Evolutionary conservation across 1,140 invertebrate genomes (phyloP).

Genomic region (Pteromalus puparum): DNA sequence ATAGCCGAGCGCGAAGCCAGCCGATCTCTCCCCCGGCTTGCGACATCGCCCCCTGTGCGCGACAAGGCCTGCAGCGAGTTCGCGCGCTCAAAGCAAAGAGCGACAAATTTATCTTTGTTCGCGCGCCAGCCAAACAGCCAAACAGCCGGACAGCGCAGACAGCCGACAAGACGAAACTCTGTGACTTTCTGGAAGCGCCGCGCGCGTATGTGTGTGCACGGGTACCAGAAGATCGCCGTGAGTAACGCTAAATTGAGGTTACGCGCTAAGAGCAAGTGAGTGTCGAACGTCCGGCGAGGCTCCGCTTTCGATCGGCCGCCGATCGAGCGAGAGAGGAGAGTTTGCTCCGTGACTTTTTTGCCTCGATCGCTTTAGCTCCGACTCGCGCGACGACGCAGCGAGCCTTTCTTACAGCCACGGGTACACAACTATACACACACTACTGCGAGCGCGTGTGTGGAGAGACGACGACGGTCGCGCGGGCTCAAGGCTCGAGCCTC

Average conservation of each 20-base stretch:
- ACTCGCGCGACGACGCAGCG: neutral
- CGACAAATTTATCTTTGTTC: constrained; percentile 28
- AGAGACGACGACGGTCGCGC: neutral
- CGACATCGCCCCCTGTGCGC: neutral
- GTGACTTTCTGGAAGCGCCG: neutral
- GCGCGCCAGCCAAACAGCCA: neutral
- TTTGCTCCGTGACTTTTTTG: constrained; percentile 1
- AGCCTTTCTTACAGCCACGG: constrained; percentile 4
- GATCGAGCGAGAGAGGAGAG: neutral
- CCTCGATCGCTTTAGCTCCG: neutral
- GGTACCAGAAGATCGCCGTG: neutral
- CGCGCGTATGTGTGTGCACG: neutral
- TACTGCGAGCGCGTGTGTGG: neutral
- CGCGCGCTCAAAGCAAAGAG: neutral
- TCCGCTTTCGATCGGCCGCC: constrained; percentile 26
- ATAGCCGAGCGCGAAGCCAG: too few relatives aligned
- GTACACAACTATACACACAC: neutral
- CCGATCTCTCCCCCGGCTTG: neutral
- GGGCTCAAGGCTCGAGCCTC: neutral
- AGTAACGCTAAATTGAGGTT: constrained; percentile 38
- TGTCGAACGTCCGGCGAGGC: constrained; percentile 34
- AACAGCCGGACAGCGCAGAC: neutral
- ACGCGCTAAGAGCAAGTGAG: constrained; percentile 36
- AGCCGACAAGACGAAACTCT: constrained; percentile 15
- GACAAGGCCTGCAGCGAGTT: neutral